Conservation (phyloP, 2,888 invertebrate genomes). For the Drosophila parthenogenetica region DNA sequence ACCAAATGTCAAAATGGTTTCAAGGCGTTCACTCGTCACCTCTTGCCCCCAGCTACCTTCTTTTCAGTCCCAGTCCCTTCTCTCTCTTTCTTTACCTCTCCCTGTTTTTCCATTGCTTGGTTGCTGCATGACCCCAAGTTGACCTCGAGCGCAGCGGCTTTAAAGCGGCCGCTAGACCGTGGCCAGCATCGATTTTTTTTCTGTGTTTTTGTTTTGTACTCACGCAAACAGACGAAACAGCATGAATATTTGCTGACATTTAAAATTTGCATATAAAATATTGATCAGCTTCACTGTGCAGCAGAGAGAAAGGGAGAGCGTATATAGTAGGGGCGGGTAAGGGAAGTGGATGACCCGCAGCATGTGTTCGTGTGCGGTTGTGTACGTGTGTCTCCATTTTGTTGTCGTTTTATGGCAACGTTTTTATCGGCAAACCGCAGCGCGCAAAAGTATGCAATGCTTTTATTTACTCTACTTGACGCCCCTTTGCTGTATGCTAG, state of each 20-base stretch:
- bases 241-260: constrained; percentile 45
- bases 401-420: constrained; percentile 53
- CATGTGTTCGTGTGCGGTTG: constrained; percentile 41
- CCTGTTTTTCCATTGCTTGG: constrained; percentile 15
- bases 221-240: constrained; percentile 23
- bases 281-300: constrained; percentile 57
- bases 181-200: constrained; percentile 64
- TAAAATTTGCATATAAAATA: constrained; percentile 72
- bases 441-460: constrained; percentile 46
- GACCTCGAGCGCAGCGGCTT: constrained; percentile 60
- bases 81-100: neutral
- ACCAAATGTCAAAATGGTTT: constrained; percentile 74
- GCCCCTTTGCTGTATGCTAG: constrained; percentile 2
- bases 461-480: constrained; percentile 31
- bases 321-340: constrained; percentile 20
- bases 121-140: constrained; percentile 64
- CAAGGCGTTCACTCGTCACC: constrained; percentile 43
- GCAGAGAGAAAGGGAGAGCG: constrained; percentile 35
- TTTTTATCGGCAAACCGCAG: constrained; percentile 52
- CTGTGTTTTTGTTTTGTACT: neutral
- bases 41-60: constrained; percentile 12
- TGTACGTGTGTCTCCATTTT: constrained; percentile 13
- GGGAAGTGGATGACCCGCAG: constrained; percentile 44
- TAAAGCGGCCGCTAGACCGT: constrained; percentile 50
- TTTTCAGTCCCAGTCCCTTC: neutral